These are phyloP conservation scores for Sympetrum striolatum DNA, from an alignment of 2,888 invertebrate species.

Conservation along the genomic window DNA sequence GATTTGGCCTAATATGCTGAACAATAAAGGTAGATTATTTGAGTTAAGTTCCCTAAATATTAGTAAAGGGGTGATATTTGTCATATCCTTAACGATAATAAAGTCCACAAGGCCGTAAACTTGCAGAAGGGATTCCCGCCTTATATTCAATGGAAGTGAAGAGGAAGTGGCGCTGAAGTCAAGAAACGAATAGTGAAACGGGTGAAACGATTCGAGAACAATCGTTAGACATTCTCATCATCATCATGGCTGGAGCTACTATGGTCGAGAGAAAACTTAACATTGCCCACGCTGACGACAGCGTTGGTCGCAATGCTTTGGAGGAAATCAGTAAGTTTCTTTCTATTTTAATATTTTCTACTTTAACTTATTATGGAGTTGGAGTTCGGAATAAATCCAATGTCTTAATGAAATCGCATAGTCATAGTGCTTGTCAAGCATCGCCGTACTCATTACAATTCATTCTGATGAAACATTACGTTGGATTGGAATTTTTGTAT, in stretches of 20 bases:
- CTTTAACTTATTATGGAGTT: background rate
- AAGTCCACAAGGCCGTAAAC: too few species aligned
- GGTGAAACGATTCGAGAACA: constrained; percentile 1
- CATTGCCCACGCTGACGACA: constrained; percentile 28
- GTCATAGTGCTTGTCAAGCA: constrained; percentile 1
- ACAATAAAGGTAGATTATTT: too few species aligned
- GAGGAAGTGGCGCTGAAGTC: too few species aligned
- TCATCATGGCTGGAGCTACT: constrained; percentile 28
- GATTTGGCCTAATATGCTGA: too few species aligned
- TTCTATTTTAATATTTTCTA: background rate
- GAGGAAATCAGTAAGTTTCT: constrained; percentile 26
- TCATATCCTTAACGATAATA: too few species aligned
- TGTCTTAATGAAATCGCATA: background rate
- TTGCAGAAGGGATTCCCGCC: too few species aligned
- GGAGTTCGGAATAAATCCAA: background rate
- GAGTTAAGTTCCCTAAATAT: too few species aligned
- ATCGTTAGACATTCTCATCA: background rate
- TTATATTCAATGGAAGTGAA: too few species aligned
- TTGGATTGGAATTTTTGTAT: background rate
- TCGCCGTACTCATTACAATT: background rate
- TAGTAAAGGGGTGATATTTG: too few species aligned
- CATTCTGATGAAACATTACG: background rate
- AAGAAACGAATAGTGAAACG: background rate
- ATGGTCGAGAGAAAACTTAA: constrained; percentile 19
- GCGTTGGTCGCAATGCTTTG: constrained; percentile 23